Conservation (phyloP, 2,888 invertebrate species). For the Metopia argyrocephala region DNA sequence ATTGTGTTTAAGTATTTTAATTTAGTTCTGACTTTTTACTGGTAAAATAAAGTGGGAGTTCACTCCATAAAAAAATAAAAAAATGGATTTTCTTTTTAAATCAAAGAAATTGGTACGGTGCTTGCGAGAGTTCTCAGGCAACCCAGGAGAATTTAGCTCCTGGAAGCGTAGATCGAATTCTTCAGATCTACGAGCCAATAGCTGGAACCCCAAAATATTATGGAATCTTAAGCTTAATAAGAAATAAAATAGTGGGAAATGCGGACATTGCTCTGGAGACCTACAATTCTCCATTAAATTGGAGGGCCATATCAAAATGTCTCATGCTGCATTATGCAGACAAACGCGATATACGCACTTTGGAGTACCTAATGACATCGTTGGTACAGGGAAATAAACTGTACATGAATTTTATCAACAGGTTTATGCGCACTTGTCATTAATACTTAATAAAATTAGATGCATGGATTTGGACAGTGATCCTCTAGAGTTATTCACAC, state of each 20-base stretch:
- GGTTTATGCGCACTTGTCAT: conserved; percentile 10
- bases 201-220: background rate
- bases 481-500: background rate
- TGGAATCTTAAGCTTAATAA: conserved; percentile 3
- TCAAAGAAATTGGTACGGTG: too few relatives aligned
- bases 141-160: too few relatives aligned
- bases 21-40: too few relatives aligned
- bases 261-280: too few relatives aligned
- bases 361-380: background rate
- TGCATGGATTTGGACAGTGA: conserved; percentile 20
- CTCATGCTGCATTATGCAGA: background rate
- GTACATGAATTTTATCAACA: conserved; percentile 25
- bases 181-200: background rate
- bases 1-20: too few relatives aligned
- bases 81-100: too few relatives aligned
- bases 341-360: background rate
- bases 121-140: too few relatives aligned
- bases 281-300: too few relatives aligned
- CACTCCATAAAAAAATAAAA: too few relatives aligned
- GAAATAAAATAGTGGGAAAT: background rate
- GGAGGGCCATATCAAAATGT: too few relatives aligned
- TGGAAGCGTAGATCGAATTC: too few relatives aligned
- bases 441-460: conserved; percentile 21
- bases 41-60: too few relatives aligned
- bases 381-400: conserved; percentile 23